Conservation (phyloP, 2,113 vertebrate genomes). For the Euleptes europaea region DNA sequence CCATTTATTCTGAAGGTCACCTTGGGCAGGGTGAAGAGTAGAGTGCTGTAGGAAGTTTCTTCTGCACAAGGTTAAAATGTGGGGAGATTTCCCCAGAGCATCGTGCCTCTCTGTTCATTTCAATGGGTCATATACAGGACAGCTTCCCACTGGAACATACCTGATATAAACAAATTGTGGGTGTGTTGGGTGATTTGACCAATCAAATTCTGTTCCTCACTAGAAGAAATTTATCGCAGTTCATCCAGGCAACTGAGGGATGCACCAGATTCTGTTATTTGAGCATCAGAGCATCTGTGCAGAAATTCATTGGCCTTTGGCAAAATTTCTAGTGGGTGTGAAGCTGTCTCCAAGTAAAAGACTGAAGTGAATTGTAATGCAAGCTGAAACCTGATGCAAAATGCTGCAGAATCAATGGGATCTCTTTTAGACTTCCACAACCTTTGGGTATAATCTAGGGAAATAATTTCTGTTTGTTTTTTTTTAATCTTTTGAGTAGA, state of each 20-base stretch:
- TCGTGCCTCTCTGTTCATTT: neutral
- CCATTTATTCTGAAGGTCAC: neutral
- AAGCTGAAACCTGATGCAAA: neutral
- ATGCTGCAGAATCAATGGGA: neutral
- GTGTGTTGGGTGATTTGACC: neutral
- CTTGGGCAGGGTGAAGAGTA: neutral
- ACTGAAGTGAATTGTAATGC: rapidly evolving
- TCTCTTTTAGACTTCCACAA: neutral
- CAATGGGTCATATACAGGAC: too few species aligned
- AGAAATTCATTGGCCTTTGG: neutral
- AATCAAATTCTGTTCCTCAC: neutral
- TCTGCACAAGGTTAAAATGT: neutral
- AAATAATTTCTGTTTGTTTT: neutral
- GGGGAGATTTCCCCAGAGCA: neutral
- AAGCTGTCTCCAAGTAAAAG: rapidly evolving
- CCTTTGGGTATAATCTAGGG: neutral
- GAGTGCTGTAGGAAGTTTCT: neutral
- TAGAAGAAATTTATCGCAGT: neutral
- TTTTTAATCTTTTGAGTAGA: neutral
- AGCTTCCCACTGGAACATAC: neutral
- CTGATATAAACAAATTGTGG: neutral
- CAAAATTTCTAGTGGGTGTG: rapidly evolving
- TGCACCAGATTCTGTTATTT: neutral
- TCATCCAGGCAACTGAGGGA: neutral
- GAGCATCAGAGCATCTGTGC: neutral